Evolutionary conservation across 2,888 invertebrate genomes (phyloP).

Genomic region (Nymphalis c-album): DNA sequence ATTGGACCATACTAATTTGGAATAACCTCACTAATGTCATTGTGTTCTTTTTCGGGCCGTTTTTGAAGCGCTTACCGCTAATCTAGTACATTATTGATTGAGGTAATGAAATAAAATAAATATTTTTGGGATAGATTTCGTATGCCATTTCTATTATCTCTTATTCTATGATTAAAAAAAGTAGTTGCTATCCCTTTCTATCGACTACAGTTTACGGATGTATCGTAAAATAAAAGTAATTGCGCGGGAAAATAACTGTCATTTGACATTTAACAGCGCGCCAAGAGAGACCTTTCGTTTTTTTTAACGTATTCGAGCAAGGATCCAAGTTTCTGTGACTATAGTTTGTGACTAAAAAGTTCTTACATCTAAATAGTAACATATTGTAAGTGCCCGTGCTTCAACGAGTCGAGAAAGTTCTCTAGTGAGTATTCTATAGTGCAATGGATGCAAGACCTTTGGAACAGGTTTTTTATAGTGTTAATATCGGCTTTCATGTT

Average conservation of each 20-base stretch:
- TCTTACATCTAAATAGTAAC: background rate
- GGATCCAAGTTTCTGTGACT: conserved; percentile 4
- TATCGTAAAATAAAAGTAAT: conserved; percentile 46
- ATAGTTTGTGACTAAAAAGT: background rate
- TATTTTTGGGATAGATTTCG: background rate
- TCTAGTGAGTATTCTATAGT: conserved; percentile 14
- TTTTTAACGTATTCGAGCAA: conserved; percentile 24
- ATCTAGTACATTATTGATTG: too few relatives aligned
- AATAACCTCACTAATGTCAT: too few relatives aligned
- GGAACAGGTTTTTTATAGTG: conserved; percentile 20
- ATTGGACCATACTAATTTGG: too few relatives aligned
- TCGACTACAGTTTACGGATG: conserved; percentile 1
- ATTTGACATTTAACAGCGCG: conserved; percentile 43
- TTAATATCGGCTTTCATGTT: conserved; percentile 3
- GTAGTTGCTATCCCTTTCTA: conserved; percentile 12
- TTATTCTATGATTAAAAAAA: background rate
- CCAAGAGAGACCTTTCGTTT: conserved; percentile 37
- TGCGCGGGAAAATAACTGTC: conserved; percentile 49
- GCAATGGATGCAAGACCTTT: conserved; percentile 2
- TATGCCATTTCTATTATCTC: background rate
- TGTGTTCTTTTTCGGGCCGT: too few relatives aligned
- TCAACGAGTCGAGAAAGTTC: conserved; percentile 22
- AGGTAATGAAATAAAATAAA: too few relatives aligned
- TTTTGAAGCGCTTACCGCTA: too few relatives aligned
- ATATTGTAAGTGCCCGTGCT: conserved; percentile 13